These are phyloP conservation scores for Kuschelorhynchus macadamiae DNA, from an alignment of 2,888 invertebrate genomes.

Conservation along the genomic window DNA sequence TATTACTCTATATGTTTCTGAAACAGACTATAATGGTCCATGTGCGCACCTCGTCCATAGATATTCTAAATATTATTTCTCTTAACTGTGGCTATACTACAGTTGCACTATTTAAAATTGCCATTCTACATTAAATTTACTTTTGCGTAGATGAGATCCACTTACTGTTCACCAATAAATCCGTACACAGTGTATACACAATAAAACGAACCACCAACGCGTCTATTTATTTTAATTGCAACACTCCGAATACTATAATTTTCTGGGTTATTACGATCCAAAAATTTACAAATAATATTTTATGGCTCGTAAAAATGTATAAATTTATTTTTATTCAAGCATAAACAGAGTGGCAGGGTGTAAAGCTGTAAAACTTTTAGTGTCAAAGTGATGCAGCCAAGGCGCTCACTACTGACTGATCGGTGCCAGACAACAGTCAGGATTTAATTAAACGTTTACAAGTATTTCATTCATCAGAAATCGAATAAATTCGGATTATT, in stretches of 20 bases:
- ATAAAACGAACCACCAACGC: not conserved
- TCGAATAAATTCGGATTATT: not conserved
- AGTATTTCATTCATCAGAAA: slow-evolving; percentile 36
- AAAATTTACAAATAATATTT: slow-evolving; percentile 47
- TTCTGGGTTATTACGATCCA: slow-evolving; percentile 26
- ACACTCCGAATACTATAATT: slow-evolving; percentile 8
- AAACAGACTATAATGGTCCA: too few relatives aligned
- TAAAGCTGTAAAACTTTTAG: slow-evolving; percentile 48
- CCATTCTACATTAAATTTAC: too few relatives aligned
- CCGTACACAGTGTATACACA: too few relatives aligned
- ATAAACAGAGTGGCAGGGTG: slow-evolving; percentile 48
- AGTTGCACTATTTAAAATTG: too few relatives aligned
- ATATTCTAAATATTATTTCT: too few relatives aligned
- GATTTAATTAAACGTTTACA: slow-evolving; percentile 27
- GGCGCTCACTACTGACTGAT: slow-evolving; percentile 35
- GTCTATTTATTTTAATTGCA: slow-evolving; percentile 9
- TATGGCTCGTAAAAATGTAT: slow-evolving; percentile 42
- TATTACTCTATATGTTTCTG: too few relatives aligned
- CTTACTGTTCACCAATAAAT: too few relatives aligned
- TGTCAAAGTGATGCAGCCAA: slow-evolving; percentile 48
- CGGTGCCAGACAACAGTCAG: slow-evolving; percentile 31
- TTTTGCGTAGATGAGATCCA: too few relatives aligned
- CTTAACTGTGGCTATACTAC: too few relatives aligned
- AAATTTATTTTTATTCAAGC: slow-evolving; percentile 40
- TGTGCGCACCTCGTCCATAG: too few relatives aligned